Percentiles rank a stretch among this genome's conserved stretches.
These are phyloP conservation scores for Branchellion lobata DNA, from an alignment of 2,888 invertebrate species.

Conservation along the genomic window DNA sequence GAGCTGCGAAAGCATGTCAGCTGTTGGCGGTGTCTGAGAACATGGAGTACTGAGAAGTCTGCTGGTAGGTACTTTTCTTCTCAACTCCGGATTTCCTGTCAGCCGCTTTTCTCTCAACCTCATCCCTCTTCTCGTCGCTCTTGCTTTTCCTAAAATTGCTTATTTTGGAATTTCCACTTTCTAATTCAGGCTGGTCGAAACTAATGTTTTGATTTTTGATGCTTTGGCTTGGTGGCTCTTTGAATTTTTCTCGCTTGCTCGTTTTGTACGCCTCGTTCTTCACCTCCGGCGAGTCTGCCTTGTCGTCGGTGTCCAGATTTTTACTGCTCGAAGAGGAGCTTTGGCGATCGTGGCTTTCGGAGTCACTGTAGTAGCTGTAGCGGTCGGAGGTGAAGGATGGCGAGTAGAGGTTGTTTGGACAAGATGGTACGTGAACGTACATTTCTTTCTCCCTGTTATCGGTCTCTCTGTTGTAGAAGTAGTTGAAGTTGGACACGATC, in stretches of 20 bases:
- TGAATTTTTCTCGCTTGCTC: background rate
- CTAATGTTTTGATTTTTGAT: background rate
- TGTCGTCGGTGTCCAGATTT: background rate
- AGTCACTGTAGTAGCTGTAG: slow-evolving; percentile 4
- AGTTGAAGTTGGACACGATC: slow-evolving; percentile 99
- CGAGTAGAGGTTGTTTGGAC: slow-evolving; percentile 55
- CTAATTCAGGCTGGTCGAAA: background rate
- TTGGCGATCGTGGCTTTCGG: slow-evolving; percentile 13
- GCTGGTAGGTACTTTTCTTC: slow-evolving; percentile 5
- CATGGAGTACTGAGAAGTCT: slow-evolving; percentile 11
- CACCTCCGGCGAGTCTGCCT: background rate
- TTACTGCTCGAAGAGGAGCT: slow-evolving; percentile 5
- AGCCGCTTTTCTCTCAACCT: background rate
- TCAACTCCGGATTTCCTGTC: background rate
- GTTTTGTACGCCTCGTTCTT: background rate
- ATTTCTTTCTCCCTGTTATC: slow-evolving; percentile 94
- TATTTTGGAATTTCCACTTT: background rate
- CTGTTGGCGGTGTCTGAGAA: background rate
- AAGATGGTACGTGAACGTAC: slow-evolving; percentile 61
- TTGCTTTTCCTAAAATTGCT: slow-evolving; percentile 8
- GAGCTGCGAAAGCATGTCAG: background rate
- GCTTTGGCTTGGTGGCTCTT: background rate
- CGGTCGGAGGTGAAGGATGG: slow-evolving; percentile 26
- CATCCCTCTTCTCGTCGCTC: background rate
- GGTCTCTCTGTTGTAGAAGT: slow-evolving; percentile 99